Base-by-base conservation (phyloP, 1,140 invertebrate species). In the Gryllus bimaculatus region DNA sequence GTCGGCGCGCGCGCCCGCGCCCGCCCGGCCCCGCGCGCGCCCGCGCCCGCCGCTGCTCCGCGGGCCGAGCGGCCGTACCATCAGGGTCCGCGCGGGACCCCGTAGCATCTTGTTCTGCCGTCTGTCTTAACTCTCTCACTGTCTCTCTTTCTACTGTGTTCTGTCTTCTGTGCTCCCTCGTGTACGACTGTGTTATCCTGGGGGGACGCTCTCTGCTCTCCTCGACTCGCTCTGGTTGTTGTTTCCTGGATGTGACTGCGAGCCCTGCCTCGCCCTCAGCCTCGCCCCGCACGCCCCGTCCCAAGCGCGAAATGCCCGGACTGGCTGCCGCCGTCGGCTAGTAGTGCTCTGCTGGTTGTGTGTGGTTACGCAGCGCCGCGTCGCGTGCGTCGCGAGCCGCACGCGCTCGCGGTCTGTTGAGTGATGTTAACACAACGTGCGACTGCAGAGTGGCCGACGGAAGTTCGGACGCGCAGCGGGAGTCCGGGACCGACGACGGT, bases 1-100 rank as follows among this genome's bases (percentile, higher is more conserved):
- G 26, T 39, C 26, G 81, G 85, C 18, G 2, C 54, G 54, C 54
- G n/a, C n/a, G n/a, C 54, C 54, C 54, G 26, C 54, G 54, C 49
- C 15, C 18, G 10, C 10, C 85, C 26, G 85, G 86, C n/a, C 84
- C 86, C 78, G 83, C 83, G 76, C 86, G 86, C 84, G 86, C 86
- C 83, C 86, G 85, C 74, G 84, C 83, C 12, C 81, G 54, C 85
- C 48, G 85, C 83, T 26, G n/a, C 82, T 85, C 18, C 84, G 85
- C 80, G 26, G n/a, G 26, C 26, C 26, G 26, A 39, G 26, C 26
- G 26, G 26, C 49, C 18, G 18, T 18, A 66, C 54, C 18, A 66
- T n/a, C 54, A 66, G 54, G 54, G 54, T 66, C 54, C 54, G 18
- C 54, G 54, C 10, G 18, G 49, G 54, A 18, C 54, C 54, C 10